Conservation (phyloP, 1,140 invertebrate species). For the Pachypeltis micranthus region DNA sequence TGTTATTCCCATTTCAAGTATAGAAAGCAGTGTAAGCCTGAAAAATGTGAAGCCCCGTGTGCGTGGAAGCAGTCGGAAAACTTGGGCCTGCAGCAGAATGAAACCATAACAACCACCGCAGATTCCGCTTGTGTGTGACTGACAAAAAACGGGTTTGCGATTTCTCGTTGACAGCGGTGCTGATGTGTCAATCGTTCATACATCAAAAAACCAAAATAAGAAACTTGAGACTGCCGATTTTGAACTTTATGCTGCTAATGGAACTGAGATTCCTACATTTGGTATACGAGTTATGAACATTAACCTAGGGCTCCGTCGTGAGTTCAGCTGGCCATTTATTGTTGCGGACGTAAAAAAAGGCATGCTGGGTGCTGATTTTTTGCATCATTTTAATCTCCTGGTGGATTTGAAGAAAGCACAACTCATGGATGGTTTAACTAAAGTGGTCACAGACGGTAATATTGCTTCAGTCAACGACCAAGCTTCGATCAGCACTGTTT, state of each 20-base stretch:
- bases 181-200: not conserved
- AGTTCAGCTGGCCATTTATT: too few species aligned
- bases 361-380: conserved; percentile 18
- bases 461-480: not conserved
- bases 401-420: conserved; percentile 1
- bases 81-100: too few species aligned
- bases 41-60: too few species aligned
- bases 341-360: too few species aligned
- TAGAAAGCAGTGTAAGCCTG: too few species aligned
- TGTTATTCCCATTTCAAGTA: too few species aligned
- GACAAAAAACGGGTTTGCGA: not conserved
- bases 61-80: too few species aligned
- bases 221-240: not conserved
- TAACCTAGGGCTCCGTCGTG: not conserved
- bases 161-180: not conserved
- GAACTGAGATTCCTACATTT: not conserved
- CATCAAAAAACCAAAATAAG: not conserved
- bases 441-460: not conserved
- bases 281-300: not conserved
- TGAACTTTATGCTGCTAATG: not conserved
- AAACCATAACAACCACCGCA: too few species aligned
- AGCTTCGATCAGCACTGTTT: not conserved
- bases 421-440: too few species aligned
- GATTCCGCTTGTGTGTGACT: not conserved
- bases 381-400: conserved; percentile 11